A percentile compares a stretch with the other conserved stretches of the same genome.
Conservation (phyloP, 2,113 vertebrate genomes). For the Proteles cristata region DNA sequence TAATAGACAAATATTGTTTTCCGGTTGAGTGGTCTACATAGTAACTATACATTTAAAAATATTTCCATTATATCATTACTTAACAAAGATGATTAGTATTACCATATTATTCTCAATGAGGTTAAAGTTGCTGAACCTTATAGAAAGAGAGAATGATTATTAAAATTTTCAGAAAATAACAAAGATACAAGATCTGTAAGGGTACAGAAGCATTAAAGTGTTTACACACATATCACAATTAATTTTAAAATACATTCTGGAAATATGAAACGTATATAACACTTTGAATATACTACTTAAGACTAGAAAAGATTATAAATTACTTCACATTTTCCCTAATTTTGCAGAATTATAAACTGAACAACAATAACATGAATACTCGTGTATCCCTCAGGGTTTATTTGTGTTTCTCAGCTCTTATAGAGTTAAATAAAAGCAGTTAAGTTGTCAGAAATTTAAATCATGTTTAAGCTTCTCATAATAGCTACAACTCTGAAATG, state of each 20-base stretch:
- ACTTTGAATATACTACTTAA: not conserved
- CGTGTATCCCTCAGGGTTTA: not conserved
- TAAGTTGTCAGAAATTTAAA: not conserved
- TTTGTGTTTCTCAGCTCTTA: not conserved
- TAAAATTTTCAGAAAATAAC: not conserved
- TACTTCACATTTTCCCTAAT: not conserved
- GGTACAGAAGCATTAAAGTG: not conserved
- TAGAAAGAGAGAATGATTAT: not conserved
- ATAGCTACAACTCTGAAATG: not conserved
- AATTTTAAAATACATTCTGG: not conserved
- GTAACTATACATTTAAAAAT: not conserved
- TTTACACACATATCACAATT: not conserved
- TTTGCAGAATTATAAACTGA: not conserved
- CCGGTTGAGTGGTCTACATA: not conserved
- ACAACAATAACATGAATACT: not conserved
- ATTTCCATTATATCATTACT: not conserved
- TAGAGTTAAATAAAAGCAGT: not conserved
- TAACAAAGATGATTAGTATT: not conserved
- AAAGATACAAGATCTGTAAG: not conserved
- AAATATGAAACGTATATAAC: not conserved
- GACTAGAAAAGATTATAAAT: not conserved
- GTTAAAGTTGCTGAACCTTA: not conserved
- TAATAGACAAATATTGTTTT: not conserved
- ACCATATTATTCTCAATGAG: not conserved
- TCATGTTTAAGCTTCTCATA: not conserved